Conservation (phyloP, 1,140 invertebrate species). For the Drosophila repleta region DNA sequence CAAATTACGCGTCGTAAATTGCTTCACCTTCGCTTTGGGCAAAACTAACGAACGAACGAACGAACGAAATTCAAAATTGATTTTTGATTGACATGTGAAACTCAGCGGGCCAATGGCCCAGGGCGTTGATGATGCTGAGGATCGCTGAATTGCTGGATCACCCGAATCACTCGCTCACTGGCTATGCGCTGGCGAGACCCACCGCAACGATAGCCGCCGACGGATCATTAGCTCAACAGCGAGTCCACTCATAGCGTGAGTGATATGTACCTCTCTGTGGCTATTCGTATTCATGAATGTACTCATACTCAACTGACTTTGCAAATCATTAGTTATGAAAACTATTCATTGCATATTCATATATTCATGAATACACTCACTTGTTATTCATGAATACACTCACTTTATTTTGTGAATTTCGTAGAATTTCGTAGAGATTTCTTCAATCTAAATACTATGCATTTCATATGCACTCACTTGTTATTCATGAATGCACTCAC, state of each 20-base stretch:
- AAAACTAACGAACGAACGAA: conserved; percentile 54
- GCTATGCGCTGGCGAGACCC: conserved; percentile 15
- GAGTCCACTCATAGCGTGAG: conserved; percentile 45
- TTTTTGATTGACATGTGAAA: conserved; percentile 82
- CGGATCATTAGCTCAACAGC: conserved; percentile 33
- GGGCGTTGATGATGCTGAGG: conserved; percentile 32
- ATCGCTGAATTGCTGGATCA: background rate
- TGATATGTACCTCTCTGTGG: conserved; percentile 17
- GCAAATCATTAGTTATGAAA: conserved; percentile 1
- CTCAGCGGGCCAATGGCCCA: conserved; percentile 67
- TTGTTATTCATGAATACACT: background rate
- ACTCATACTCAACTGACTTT: background rate
- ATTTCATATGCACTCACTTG: too few relatives aligned
- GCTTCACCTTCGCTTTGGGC: conserved; percentile 48
- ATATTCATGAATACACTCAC: conserved; percentile 22
- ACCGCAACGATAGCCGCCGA: conserved; percentile 13
- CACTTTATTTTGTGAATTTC: background rate
- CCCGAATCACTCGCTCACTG: too few relatives aligned
- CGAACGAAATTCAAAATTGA: conserved; percentile 52
- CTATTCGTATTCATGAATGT: conserved; percentile 12
- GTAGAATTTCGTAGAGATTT: too few relatives aligned
- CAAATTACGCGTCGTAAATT: conserved; percentile 54
- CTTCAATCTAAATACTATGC: too few relatives aligned
- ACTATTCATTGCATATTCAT: background rate
- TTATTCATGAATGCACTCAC: conserved; percentile 7